Evolutionary conservation across 2,113 vertebrate species (phyloP), one percentile per base, ranked within the genome.

Genomic region (Panurus biarmicus): DNA sequence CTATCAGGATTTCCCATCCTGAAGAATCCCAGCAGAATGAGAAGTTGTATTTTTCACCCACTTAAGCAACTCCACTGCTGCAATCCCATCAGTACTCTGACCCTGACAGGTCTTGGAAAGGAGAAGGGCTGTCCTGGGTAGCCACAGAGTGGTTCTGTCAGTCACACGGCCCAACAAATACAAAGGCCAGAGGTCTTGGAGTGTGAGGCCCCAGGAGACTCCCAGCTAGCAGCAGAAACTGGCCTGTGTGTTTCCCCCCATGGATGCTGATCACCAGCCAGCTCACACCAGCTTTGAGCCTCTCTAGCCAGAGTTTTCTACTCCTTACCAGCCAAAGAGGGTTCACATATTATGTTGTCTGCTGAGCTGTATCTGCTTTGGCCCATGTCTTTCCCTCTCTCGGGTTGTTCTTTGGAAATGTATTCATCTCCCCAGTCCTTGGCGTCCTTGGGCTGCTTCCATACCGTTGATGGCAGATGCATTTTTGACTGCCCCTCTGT

Each of bases 381-480:
- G 69, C 94, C 76, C 36, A 93, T 45, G 48, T 98, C 98, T 73
- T 97, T 98, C 65, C 96, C 97, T 87, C 98, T 98, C 54, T 98
- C 97, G 0, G 96, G 97, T 36, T 97, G 98, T 77, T 99, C 98
- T 91, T 98, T 98, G 40, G 95, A 97, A 94, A 94, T 97, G 47
- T 97, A 97, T 29, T 97, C 98, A 14, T 99, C 98, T 8, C 95
- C 94, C 96, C 98, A 98, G 7, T 99, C 98, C 94, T 98, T 98
- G 92, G 96, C 96, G 31, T 97, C 98, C 88, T 98, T 98, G 40
- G 97, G 98, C 80, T 98, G 98, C 71, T 97, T 98, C 98, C 98
- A 98, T 45, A 97, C 92, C 21, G 98, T 97, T 53, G 98, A 95
- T 11, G 94, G 95, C 73, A 98, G 95, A 19, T 96, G 96, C 54